A percentile compares a stretch with the other conserved stretches of the same genome.
Conservation (phyloP, 2,113 vertebrate genomes). For the Cygnus buccinator region DNA sequence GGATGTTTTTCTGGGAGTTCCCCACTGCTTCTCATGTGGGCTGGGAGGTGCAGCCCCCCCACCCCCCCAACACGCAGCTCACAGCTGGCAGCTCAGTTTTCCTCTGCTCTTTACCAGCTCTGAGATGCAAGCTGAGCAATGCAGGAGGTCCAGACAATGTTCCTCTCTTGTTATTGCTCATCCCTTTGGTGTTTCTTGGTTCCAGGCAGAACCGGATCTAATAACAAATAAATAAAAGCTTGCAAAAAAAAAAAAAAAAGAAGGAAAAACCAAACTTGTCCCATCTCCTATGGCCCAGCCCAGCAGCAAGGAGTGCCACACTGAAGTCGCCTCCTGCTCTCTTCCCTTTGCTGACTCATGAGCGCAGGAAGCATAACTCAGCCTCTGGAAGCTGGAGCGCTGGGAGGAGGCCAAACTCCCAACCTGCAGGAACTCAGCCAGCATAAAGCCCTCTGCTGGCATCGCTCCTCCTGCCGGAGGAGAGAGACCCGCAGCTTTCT, state of each 20-base stretch:
- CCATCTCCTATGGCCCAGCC: not conserved
- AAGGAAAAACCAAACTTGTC: not conserved
- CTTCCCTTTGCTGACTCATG: not conserved
- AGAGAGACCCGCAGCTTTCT: not conserved
- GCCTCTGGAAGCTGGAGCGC: not conserved
- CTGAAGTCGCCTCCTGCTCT: not conserved
- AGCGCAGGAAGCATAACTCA: not conserved
- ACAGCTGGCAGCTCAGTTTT: not conserved
- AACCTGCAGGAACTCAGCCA: not conserved
- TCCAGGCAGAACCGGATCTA: not conserved
- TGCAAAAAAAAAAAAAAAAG: not conserved
- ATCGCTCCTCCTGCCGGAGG: accelerated
- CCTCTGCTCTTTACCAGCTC: not conserved
- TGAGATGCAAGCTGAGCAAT: not conserved
- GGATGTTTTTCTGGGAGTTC: not conserved
- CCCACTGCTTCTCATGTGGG: not conserved
- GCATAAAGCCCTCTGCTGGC: not conserved
- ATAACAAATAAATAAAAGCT: not conserved
- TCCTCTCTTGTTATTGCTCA: not conserved
- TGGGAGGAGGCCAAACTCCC: not conserved
- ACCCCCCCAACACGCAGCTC: accelerated
- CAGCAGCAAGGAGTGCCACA: not conserved
- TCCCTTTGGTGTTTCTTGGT: not conserved
- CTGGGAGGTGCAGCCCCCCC: not conserved
- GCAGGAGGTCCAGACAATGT: not conserved